A percentile compares a stretch with the other conserved stretches of the same genome.
Evolutionary conservation across 2,113 vertebrate genomes (phyloP).

Genomic region (Poeciliopsis turrubarensis): DNA sequence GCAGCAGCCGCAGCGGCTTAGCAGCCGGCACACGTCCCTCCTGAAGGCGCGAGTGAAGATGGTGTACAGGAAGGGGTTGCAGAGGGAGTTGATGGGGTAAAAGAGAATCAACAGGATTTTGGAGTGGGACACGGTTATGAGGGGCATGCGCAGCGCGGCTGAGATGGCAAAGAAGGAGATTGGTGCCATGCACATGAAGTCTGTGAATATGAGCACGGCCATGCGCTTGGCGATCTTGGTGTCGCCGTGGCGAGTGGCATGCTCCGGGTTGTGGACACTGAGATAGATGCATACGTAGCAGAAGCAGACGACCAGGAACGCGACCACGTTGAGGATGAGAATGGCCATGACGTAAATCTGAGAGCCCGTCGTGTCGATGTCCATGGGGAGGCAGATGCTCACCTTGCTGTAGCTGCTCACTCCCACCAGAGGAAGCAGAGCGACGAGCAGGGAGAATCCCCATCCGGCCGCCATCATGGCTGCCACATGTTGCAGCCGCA

Average conservation of each 20-base stretch:
- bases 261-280: slow-evolving; percentile 86
- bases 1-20: slow-evolving; percentile 86
- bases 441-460: slow-evolving; percentile 85
- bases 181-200: slow-evolving; percentile 94
- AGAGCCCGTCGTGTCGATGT: slow-evolving; percentile 83
- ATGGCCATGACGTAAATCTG: slow-evolving; percentile 88
- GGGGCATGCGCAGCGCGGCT: slow-evolving; percentile 87
- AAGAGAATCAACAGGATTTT: slow-evolving; percentile 95
- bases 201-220: slow-evolving; percentile 94
- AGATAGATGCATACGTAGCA: slow-evolving; percentile 91
- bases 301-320: slow-evolving; percentile 87
- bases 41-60: slow-evolving; percentile 92
- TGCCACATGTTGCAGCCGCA: slow-evolving; percentile 83
- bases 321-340: slow-evolving; percentile 84
- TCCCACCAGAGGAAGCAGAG: slow-evolving; percentile 86
- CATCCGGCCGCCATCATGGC: slow-evolving; percentile 87
- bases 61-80: slow-evolving; percentile 93
- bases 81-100: slow-evolving; percentile 93
- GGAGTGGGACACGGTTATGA: slow-evolving; percentile 93
- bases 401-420: slow-evolving; percentile 93
- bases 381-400: slow-evolving; percentile 96
- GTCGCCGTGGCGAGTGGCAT: slow-evolving; percentile 84
- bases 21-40: slow-evolving; percentile 85
- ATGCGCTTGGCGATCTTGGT: slow-evolving; percentile 92
- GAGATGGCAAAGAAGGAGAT: slow-evolving; percentile 97